Percentiles rank a stretch among this genome's conserved stretches.
phyloP scores from a whole-genome alignment of 2,797 vertebrate genomes.

The Coilia nasus region DNA sequence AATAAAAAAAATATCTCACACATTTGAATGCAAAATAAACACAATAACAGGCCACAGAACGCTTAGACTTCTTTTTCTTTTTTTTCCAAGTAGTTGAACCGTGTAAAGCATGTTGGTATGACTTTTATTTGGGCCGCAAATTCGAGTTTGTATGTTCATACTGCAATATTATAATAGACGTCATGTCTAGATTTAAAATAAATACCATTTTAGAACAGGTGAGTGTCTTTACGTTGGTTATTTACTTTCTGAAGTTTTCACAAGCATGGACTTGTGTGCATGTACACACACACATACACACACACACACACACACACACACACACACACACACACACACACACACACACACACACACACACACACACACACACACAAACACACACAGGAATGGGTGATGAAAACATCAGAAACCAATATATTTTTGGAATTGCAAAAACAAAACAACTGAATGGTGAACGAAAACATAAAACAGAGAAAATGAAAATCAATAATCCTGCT shows the following conservation, averaged over 20 bases:
- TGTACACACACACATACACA: no score
- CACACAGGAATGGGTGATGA: neutral
- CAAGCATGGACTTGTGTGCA: no score
- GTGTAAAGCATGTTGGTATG: constrained; percentile 43
- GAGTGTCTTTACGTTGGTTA: neutral
- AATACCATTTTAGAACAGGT: neutral
- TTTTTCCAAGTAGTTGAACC: constrained; percentile 37
- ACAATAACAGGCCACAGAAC: constrained; percentile 54
- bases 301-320: no score
- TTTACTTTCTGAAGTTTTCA: neutral
- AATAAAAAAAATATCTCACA: constrained; percentile 69
- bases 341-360: no score
- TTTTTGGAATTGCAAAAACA: no score
- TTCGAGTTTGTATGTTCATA: constrained; percentile 6
- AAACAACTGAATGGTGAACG: no score
- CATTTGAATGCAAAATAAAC: constrained; percentile 75
- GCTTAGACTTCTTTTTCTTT: constrained; percentile 44
- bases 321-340: no score
- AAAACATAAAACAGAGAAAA: no score
- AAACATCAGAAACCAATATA: no score
- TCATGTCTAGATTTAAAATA: constrained; percentile 10
- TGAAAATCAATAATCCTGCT: no score
- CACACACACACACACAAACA: neutral
- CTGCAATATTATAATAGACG: neutral
- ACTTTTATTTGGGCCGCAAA: neutral